Evolutionary conservation across 2,888 invertebrate species (phyloP), one percentile per base, ranked within the genome.

Genomic region (Nineta flava): DNA sequence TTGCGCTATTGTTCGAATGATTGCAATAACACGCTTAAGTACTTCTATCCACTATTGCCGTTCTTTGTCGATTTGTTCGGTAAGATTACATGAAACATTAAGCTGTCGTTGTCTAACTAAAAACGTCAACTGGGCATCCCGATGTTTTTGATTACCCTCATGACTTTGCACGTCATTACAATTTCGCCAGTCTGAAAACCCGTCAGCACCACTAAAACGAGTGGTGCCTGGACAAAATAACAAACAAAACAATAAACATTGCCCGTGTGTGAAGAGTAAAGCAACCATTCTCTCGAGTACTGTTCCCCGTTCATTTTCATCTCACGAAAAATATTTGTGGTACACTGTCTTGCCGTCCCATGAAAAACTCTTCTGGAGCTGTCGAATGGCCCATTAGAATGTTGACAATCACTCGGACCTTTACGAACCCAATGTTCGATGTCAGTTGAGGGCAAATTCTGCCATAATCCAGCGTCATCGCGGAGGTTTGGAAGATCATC

Each of bases 201-300:
- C n/a, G n/a, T n/a, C n/a, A n/a, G n/a, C n/a, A n/a, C n/a, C n/a
- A n/a, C n/a, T n/a, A n/a, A n/a, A n/a, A n/a, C n/a, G n/a, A n/a
- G n/a, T n/a, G n/a, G n/a, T n/a, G 35, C 19, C 46, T 34, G 46
- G 40, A 42, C 19, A 26, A 40, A 42, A 41, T 15, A 51, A 35
- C 49, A 51, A 40, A 46, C 51, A 51, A 51, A 51, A 51, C 51
- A 49, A 46, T 45, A 51, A 19, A 51, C 35, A 32, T 31, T n/a
- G 31, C 48, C 47, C 19, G 31, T 51, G 15, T 41, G 16, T 48
- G 41, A 32, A n/a, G 43, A 51, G 48, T 51, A 51, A 51, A 41
- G 40, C 43, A 44, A 38, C 51, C 51, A 48, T 13, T 41, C 41
- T 10, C 41, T 10, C 13, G 6, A 9, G 41, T 13, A 41, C 9